These are phyloP conservation scores for Tromatobia lineatoria DNA, from an alignment of 2,888 invertebrate genomes.

Conservation along the genomic window DNA sequence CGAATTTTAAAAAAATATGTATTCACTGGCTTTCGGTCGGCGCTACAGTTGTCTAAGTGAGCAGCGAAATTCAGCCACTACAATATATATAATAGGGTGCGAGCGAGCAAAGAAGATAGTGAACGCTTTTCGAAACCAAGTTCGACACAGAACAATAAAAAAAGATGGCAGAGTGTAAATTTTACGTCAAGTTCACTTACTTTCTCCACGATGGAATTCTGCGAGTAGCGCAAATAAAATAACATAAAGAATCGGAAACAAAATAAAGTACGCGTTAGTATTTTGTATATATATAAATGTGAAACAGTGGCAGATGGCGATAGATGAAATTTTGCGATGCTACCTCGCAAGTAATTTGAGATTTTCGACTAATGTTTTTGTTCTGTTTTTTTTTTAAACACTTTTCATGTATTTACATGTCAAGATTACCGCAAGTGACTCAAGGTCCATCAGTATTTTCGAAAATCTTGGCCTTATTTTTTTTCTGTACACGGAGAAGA, in stretches of 20 bases:
- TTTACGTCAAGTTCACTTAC: slow-evolving; percentile 88
- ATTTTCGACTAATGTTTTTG: slow-evolving; percentile 75
- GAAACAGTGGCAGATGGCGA: slow-evolving; percentile 74
- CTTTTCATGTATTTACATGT: slow-evolving; percentile 48
- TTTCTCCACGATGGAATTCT: slow-evolving; percentile 99
- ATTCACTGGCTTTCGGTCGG: slow-evolving; percentile 57
- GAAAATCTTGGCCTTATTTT: slow-evolving; percentile 75
- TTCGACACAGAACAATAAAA: slow-evolving; percentile 48
- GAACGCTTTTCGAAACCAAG: slow-evolving; percentile 12
- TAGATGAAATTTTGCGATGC: slow-evolving; percentile 72
- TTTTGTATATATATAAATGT: slow-evolving; percentile 60
- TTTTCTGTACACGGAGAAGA: slow-evolving; percentile 70
- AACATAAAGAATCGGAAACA: slow-evolving; percentile 85
- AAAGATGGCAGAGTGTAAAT: slow-evolving; percentile 69
- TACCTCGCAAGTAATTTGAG: slow-evolving; percentile 71
- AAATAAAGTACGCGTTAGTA: slow-evolving; percentile 85
- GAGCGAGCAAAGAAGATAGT: slow-evolving; percentile 67
- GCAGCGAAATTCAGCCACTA: slow-evolving; percentile 70
- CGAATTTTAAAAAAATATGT: slow-evolving; percentile 38
- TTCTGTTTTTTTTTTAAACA: slow-evolving; percentile 25
- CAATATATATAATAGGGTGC: slow-evolving; percentile 61
- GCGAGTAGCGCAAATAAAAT: slow-evolving; percentile 86
- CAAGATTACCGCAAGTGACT: slow-evolving; percentile 40
- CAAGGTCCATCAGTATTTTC: slow-evolving; percentile 61
- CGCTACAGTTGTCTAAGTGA: slow-evolving; percentile 58